A percentile compares a stretch with the other conserved stretches of the same genome.
phyloP scores from a whole-genome alignment of 2,113 vertebrate genomes.

The Solenodon paradoxus region DNA sequence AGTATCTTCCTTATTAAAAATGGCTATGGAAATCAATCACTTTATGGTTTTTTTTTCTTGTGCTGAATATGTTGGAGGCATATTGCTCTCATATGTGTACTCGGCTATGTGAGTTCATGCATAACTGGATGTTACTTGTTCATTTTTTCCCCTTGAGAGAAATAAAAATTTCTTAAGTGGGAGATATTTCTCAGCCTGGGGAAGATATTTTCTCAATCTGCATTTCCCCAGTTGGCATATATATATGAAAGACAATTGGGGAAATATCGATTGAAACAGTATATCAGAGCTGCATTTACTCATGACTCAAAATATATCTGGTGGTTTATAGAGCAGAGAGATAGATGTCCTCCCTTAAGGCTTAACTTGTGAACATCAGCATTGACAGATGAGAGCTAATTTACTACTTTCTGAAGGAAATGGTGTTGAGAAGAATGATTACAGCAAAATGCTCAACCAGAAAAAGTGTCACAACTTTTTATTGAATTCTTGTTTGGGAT shows the following conservation, averaged over 20 bases:
- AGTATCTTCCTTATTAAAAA: neutral
- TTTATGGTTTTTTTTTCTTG: neutral
- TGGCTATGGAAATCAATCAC: neutral
- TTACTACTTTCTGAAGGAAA: neutral
- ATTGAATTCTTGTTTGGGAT: slow-evolving; percentile 32
- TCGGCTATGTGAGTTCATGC: neutral
- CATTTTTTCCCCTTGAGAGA: neutral
- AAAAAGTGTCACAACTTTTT: slow-evolving; percentile 27
- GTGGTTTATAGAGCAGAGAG: slow-evolving; percentile 28
- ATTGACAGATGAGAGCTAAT: slow-evolving; percentile 30
- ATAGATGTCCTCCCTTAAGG: slow-evolving; percentile 27
- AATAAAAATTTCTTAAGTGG: slow-evolving; percentile 43
- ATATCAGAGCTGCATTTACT: slow-evolving; percentile 7
- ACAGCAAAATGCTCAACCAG: neutral
- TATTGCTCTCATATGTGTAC: neutral
- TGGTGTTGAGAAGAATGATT: slow-evolving; percentile 12
- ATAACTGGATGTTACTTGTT: neutral
- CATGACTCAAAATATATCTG: slow-evolving; percentile 32
- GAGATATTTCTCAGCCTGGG: neutral
- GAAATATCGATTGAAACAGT: slow-evolving; percentile 15
- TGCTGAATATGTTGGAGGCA: neutral
- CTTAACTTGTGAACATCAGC: neutral
- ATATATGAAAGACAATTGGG: neutral
- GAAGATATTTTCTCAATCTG: neutral
- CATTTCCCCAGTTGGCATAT: slow-evolving; percentile 11